phyloP scores from a whole-genome alignment of 2,113 vertebrate species.

The Tupaia chinensis region DNA sequence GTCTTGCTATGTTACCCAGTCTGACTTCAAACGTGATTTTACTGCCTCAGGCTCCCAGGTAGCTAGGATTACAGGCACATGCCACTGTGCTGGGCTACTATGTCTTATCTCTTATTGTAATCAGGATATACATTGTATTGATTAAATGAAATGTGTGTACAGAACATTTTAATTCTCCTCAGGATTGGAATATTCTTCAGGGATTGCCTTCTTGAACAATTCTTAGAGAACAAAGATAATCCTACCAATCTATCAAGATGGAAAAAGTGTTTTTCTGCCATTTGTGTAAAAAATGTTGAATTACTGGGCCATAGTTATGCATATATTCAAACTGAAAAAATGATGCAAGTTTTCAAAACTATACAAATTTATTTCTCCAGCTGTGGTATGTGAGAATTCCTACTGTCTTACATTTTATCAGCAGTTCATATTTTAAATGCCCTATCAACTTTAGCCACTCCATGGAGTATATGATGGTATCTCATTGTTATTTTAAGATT shows the following conservation, averaged over 20 bases:
- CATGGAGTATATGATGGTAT: background rate
- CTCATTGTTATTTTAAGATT: background rate
- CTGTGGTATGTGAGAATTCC: background rate
- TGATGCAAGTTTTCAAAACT: constrained; percentile 27
- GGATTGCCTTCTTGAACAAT: background rate
- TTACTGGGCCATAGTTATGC: background rate
- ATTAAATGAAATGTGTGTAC: background rate
- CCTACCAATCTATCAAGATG: background rate
- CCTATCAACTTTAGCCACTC: background rate
- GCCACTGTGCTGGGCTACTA: too few species aligned
- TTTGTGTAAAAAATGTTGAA: background rate
- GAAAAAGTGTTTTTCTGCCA: background rate
- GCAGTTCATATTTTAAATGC: background rate
- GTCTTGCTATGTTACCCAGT: too few species aligned
- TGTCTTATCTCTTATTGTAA: constrained; percentile 30
- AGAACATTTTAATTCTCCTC: background rate
- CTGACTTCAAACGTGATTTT: too few species aligned
- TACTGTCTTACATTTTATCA: background rate
- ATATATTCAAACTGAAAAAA: constrained; percentile 32
- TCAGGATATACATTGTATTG: background rate
- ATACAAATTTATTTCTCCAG: background rate
- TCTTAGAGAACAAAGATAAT: constrained; percentile 49
- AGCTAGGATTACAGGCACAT: too few species aligned
- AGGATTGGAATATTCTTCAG: constrained; percentile 24
- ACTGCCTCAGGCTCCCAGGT: too few species aligned